phyloP scores from a whole-genome alignment of 1,140 invertebrate species.

The Philotrypesis tridentata region DNA sequence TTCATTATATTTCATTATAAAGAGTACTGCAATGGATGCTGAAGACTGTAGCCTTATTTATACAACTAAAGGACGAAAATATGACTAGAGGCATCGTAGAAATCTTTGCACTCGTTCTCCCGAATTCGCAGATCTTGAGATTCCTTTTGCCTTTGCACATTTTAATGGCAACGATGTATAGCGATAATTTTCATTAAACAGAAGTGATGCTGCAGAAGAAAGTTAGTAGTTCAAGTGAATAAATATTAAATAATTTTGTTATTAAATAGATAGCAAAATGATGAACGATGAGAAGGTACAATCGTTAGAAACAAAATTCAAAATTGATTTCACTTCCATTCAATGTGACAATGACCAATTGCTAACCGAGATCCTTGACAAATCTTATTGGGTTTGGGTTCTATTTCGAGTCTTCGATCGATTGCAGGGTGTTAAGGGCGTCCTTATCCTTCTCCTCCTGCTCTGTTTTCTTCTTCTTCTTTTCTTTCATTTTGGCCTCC shows the following conservation, averaged over 20 bases:
- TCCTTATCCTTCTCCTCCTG: constrained; percentile 64
- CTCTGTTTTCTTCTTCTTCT: constrained; percentile 69
- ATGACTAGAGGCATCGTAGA: constrained; percentile 57
- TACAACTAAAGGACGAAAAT: constrained; percentile 53
- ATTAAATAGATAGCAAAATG: background rate
- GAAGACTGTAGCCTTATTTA: constrained; percentile 50
- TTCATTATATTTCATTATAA: constrained; percentile 15
- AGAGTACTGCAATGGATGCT: constrained; percentile 3
- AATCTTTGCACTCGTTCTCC: constrained; percentile 18
- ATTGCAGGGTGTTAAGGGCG: constrained; percentile 59
- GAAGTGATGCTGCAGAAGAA: constrained; percentile 4
- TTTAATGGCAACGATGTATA: constrained; percentile 49
- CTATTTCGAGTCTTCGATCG: constrained; percentile 47
- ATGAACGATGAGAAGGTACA: background rate
- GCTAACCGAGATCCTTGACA: constrained; percentile 19
- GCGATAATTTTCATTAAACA: constrained; percentile 41
- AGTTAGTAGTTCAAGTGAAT: background rate
- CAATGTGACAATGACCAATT: constrained; percentile 12
- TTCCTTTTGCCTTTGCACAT: constrained; percentile 38
- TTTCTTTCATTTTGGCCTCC: constrained; percentile 81
- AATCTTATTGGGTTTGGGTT: background rate
- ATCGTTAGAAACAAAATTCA: background rate
- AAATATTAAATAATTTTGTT: constrained; percentile 1
- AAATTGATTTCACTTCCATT: background rate
- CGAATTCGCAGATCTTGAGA: background rate